phyloP scores from a whole-genome alignment of 2,797 vertebrate genomes.

The Enteromius trimaculatus region DNA sequence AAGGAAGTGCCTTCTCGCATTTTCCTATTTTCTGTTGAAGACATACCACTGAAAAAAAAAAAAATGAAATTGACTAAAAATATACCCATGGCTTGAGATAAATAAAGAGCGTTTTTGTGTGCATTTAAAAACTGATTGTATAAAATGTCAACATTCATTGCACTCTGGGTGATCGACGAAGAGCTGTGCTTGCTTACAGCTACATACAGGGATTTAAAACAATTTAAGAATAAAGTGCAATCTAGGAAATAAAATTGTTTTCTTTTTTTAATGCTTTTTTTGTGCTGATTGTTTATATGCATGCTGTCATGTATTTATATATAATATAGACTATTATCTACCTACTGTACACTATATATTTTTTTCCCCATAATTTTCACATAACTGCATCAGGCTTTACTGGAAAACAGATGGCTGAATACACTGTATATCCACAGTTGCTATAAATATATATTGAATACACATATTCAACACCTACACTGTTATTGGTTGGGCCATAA shows the following conservation, averaged over 20 bases:
- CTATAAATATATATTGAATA: not conserved
- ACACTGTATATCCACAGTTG: not conserved
- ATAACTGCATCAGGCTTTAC: not conserved
- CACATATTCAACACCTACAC: not conserved
- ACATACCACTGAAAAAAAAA: not conserved
- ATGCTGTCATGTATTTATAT: not conserved
- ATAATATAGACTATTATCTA: not conserved
- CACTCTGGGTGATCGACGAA: too few species aligned
- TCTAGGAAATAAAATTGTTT: not conserved
- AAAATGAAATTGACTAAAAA: not conserved
- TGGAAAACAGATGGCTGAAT: not conserved
- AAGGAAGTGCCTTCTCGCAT: not conserved
- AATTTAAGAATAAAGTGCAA: not conserved
- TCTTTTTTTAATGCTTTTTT: too few species aligned
- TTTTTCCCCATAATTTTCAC: not conserved
- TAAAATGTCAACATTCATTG: not conserved
- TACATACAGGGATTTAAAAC: not conserved
- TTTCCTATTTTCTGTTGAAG: not conserved
- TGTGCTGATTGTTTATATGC: not conserved
- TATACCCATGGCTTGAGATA: not conserved
- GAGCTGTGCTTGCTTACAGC: not conserved
- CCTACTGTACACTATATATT: not conserved
- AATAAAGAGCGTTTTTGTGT: not conserved
- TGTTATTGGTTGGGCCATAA: not conserved
- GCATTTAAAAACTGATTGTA: not conserved